phyloP scores from a whole-genome alignment of 2,113 vertebrate species.

The Austrofundulus limnaeus region DNA sequence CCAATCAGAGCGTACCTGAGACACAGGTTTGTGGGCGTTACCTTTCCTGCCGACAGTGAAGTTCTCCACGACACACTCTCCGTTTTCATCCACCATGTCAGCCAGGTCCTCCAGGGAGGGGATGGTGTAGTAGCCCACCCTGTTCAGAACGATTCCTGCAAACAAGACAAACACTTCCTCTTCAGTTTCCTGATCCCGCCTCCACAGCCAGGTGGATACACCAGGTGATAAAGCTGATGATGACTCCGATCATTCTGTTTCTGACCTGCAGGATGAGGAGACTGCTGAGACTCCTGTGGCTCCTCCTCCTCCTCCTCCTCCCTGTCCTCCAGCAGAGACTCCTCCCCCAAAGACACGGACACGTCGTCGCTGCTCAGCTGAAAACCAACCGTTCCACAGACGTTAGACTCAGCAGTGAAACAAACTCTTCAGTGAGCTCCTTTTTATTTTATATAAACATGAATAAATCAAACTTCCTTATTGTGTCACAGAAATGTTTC shows the following conservation, averaged over 20 bases:
- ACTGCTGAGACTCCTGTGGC: slow-evolving; percentile 55
- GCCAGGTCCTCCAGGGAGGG: slow-evolving; percentile 91
- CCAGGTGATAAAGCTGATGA: no score
- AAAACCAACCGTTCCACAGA: no score
- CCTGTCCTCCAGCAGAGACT: slow-evolving; percentile 88
- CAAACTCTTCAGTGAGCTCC: no score
- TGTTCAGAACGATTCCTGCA: slow-evolving; percentile 86
- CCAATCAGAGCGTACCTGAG: background rate
- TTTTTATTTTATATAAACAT: no score
- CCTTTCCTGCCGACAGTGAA: slow-evolving; percentile 95
- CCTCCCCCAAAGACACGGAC: slow-evolving; percentile 83
- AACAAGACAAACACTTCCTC: background rate
- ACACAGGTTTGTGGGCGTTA: slow-evolving; percentile 28
- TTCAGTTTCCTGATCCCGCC: no score
- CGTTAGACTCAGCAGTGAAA: no score
- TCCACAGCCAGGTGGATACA: background rate
- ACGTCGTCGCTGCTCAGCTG: slow-evolving; percentile 87
- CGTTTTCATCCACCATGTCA: slow-evolving; percentile 82
- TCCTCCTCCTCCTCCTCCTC: slow-evolving; percentile 85
- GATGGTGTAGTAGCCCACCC: slow-evolving; percentile 93
- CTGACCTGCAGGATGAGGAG: slow-evolving; percentile 89
- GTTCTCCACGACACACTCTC: slow-evolving; percentile 88
- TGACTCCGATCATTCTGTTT: no score
- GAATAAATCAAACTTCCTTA: no score
- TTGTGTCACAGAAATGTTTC: no score